Evolutionary conservation across 2,797 vertebrate species (phyloP).

Genomic region (Sebastes iracundus): DNA sequence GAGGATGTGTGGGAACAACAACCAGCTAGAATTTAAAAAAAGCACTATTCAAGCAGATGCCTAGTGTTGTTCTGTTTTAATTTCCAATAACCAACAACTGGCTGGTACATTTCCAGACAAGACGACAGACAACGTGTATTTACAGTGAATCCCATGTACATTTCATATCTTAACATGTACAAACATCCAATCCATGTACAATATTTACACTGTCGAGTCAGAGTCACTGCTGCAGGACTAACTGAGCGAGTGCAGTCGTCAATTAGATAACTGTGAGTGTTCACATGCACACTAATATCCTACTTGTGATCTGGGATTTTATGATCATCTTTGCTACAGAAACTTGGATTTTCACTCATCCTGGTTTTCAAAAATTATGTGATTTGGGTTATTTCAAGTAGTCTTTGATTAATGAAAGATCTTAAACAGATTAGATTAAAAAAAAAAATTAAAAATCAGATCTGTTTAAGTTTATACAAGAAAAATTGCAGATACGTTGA

Average conservation of each 20-base stretch:
- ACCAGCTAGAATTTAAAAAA: background rate
- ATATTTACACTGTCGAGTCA: constrained; percentile 57
- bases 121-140: constrained; percentile 54
- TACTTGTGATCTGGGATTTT: background rate
- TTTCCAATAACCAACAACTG: constrained; percentile 44
- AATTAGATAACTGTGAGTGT: background rate
- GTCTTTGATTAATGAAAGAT: background rate
- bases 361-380: background rate
- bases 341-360: background rate
- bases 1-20: background rate
- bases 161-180: constrained; percentile 44
- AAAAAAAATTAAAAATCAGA: background rate
- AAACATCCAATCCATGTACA: constrained; percentile 61
- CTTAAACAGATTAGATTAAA: background rate
- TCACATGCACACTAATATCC: constrained; percentile 18
- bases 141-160: constrained; percentile 57
- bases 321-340: background rate
- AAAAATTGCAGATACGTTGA: background rate
- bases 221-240: constrained; percentile 4
- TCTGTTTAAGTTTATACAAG: background rate
- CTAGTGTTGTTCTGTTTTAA: constrained; percentile 54
- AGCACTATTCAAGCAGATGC: background rate
- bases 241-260: background rate
- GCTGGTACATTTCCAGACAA: constrained; percentile 52
- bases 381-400: background rate